Conservation (phyloP, 2,113 vertebrate species). For the Cryptotis parvus region DNA sequence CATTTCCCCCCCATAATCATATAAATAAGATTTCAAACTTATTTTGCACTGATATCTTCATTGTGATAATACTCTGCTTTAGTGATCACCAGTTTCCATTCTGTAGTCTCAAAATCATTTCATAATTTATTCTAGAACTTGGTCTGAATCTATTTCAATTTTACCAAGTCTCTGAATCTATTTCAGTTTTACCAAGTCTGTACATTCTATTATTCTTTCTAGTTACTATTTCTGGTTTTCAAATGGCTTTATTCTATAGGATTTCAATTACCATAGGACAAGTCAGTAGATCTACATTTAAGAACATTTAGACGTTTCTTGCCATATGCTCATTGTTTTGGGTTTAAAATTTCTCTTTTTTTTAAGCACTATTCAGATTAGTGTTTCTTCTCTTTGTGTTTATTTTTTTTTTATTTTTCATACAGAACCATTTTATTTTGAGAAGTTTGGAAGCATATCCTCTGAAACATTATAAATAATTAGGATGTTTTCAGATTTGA, state of each 20-base stretch:
- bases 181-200: neutral
- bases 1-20: neutral
- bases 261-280: neutral
- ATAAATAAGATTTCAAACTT: neutral
- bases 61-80: neutral
- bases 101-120: neutral
- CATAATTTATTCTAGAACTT: conserved; percentile 25
- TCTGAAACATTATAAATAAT: neutral
- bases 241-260: neutral
- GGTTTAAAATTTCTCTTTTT: neutral
- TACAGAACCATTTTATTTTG: conserved; percentile 28
- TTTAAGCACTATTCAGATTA: neutral
- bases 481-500: neutral
- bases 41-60: neutral
- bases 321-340: neutral
- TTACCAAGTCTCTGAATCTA: neutral
- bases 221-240: neutral
- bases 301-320: neutral
- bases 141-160: neutral
- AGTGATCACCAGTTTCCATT: neutral
- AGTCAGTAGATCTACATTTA: neutral
- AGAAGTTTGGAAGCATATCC: neutral
- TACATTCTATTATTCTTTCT: neutral
- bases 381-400: neutral
- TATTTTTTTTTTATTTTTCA: neutral